Conservation (phyloP, 2,113 vertebrate species). For the Vanacampus margaritifer region DNA sequence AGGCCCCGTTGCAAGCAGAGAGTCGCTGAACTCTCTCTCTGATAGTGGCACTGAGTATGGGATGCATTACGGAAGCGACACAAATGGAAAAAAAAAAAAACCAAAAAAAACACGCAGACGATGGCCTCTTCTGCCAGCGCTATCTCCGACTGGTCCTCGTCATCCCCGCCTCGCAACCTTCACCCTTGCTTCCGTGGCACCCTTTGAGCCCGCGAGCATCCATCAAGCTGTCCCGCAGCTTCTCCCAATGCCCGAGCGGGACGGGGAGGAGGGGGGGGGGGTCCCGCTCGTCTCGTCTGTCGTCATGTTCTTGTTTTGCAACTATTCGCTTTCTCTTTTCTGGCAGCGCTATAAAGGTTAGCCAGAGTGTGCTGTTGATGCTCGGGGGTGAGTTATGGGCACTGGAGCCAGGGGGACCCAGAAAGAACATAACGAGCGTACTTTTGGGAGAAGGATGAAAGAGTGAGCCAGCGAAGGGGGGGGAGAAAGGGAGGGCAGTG, state of each 20-base stretch:
- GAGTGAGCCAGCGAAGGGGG: constrained; percentile 38
- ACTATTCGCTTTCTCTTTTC: constrained; percentile 58
- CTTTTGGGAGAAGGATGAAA: constrained; percentile 73
- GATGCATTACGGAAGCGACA: constrained; percentile 73
- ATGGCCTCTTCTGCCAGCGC: constrained; percentile 58
- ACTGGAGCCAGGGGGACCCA: constrained; percentile 71
- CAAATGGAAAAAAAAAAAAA: constrained; percentile 65
- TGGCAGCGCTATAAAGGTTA: constrained; percentile 72
- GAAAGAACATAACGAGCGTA: constrained; percentile 66
- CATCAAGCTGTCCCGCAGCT: constrained; percentile 37
- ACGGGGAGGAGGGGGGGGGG: constrained; percentile 11
- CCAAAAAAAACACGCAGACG: constrained; percentile 63
- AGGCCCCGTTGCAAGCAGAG: constrained; percentile 16
- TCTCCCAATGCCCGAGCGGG: constrained; percentile 39
- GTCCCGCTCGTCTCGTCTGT: constrained; percentile 41
- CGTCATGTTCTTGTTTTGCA: constrained; percentile 53
- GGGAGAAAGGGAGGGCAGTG: constrained; percentile 62
- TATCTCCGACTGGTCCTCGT: constrained; percentile 24
- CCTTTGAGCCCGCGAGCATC: constrained; percentile 36
- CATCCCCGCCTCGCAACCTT: constrained; percentile 31
- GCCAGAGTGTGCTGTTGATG: constrained; percentile 70
- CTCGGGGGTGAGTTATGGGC: constrained; percentile 75
- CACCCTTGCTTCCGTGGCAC: constrained; percentile 37
- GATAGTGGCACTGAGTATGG: constrained; percentile 65
- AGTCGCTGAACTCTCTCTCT: constrained; percentile 44